A percentile compares a stretch with the other conserved stretches of the same genome.
phyloP scores from a whole-genome alignment of 2,797 vertebrate species.

The Epinephelus malabaricus region DNA sequence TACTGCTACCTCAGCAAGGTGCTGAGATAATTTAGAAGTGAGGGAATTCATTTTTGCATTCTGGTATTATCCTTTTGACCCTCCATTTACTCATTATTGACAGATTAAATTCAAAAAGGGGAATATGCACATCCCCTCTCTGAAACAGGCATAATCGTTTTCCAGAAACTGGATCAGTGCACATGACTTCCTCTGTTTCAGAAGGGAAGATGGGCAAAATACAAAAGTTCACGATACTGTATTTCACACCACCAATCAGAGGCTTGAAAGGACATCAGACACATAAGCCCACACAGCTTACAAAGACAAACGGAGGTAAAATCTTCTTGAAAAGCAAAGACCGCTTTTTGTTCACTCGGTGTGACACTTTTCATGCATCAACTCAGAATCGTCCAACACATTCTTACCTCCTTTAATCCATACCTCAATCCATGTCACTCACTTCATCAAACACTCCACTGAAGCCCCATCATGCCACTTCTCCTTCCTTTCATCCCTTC shows the following conservation, averaged over 20 bases:
- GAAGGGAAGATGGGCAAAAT: conserved; percentile 3
- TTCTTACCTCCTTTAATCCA: conserved; percentile 35
- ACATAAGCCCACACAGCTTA: not conserved
- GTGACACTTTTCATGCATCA: not conserved
- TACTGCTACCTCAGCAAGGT: conserved; percentile 52
- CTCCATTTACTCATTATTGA: conserved; percentile 35
- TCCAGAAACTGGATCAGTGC: not conserved
- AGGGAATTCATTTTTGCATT: conserved; percentile 49
- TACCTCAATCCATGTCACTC: conserved; percentile 14
- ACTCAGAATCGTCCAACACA: not conserved
- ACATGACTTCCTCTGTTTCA: conserved; percentile 8
- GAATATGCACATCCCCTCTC: not conserved
- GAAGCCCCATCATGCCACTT: conserved; percentile 23
- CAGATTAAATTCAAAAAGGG: conserved; percentile 37
- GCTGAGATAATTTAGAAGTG: conserved; percentile 40
- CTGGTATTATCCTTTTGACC: conserved; percentile 40
- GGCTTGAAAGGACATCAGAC: not conserved
- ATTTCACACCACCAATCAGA: not conserved
- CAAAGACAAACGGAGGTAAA: conserved; percentile 3
- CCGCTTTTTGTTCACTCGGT: not conserved
- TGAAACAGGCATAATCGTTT: not conserved
- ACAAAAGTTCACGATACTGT: not conserved
- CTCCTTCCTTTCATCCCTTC: conserved; percentile 41
- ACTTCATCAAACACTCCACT: conserved; percentile 32
- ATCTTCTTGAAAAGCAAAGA: not conserved